Evolutionary conservation across 2,797 vertebrate species (phyloP).

Genomic region (Capromys pilorides): DNA sequence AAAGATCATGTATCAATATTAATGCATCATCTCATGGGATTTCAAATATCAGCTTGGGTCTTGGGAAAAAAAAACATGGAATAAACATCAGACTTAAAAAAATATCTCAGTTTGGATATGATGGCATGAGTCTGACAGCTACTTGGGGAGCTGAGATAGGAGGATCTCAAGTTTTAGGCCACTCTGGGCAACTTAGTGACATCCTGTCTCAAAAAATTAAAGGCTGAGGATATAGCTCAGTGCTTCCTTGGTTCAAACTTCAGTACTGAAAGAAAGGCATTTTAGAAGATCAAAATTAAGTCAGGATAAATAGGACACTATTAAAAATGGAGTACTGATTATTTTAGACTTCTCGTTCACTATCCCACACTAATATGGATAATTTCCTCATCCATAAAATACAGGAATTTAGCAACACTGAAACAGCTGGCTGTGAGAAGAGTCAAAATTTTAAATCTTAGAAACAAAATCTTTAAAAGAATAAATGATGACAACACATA

Average conservation of each 20-base stretch:
- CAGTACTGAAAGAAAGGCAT: neutral
- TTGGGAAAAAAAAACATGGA: conserved; percentile 38
- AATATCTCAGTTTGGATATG: neutral
- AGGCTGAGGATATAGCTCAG: neutral
- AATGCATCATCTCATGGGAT: neutral
- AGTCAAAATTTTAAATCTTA: conserved; percentile 49
- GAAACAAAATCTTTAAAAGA: conserved; percentile 55
- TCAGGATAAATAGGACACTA: conserved; percentile 26
- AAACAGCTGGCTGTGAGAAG: conserved; percentile 50
- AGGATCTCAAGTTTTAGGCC: neutral
- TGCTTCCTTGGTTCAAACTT: neutral
- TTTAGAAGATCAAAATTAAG: conserved; percentile 49
- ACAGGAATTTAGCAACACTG: conserved; percentile 38
- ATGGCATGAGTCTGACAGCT: neutral
- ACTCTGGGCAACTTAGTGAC: neutral
- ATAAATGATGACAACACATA: conserved; percentile 16
- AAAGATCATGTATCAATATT: conserved; percentile 18
- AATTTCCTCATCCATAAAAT: conserved; percentile 53
- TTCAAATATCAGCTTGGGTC: conserved; percentile 31
- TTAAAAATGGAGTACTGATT: conserved; percentile 12
- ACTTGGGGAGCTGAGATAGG: neutral
- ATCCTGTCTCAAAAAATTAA: neutral
- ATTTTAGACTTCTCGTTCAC: conserved; percentile 45
- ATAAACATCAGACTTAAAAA: conserved; percentile 43
- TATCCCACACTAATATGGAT: conserved; percentile 20